phyloP scores from a whole-genome alignment of 2,797 vertebrate species.

The Sebastes umbrosus region DNA sequence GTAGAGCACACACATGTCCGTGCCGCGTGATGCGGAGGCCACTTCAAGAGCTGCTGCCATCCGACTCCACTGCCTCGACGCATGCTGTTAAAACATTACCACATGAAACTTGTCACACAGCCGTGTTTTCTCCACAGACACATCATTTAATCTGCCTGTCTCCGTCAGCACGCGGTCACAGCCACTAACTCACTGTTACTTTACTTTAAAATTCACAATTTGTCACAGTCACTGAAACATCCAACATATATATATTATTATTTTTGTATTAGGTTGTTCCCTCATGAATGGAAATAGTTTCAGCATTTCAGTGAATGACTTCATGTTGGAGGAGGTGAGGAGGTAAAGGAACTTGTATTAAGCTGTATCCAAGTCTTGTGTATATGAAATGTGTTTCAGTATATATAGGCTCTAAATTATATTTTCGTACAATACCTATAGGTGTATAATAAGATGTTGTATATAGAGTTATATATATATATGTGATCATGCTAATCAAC shows the following conservation, averaged over 20 bases:
- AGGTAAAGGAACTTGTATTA: not conserved
- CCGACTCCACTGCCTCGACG: not conserved
- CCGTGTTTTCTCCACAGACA: not conserved
- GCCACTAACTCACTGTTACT: not conserved
- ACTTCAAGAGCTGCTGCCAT: not conserved
- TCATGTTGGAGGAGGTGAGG: not conserved
- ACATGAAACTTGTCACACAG: not conserved
- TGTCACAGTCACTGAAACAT: conserved; percentile 1
- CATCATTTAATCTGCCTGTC: not conserved
- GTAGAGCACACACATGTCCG: not conserved
- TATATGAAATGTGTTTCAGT: conserved; percentile 25
- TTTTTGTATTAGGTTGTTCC: not conserved
- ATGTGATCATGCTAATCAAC: conserved; percentile 11
- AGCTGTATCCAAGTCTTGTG: conserved; percentile 10
- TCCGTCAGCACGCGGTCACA: not conserved
- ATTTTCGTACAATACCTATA: conserved; percentile 45
- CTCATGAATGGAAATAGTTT: not conserved
- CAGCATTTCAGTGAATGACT: not conserved
- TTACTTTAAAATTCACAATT: not conserved
- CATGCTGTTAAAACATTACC: not conserved
- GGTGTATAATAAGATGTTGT: conserved; percentile 27
- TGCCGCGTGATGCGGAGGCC: not conserved
- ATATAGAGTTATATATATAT: conserved; percentile 11
- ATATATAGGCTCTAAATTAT: conserved; percentile 42
- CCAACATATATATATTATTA: not conserved